Base-by-base conservation (phyloP, 2,113 vertebrate genomes). In the Xyliphius kryptos region DNA sequence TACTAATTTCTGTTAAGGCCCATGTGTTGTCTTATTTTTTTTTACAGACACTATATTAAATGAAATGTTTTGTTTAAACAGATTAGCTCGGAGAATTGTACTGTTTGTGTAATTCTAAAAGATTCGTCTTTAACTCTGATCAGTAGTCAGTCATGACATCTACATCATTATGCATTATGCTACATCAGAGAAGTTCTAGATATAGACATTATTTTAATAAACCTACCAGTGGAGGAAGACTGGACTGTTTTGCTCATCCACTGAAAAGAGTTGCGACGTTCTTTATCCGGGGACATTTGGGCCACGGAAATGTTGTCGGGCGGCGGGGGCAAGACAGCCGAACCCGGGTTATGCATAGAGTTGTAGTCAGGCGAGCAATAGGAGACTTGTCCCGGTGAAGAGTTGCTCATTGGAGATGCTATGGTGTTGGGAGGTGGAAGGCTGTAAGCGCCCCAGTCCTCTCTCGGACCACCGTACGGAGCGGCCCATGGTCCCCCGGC, bases 191-290 rank as follows among this genome's bases (percentile, higher is more conserved):
- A n/a, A n/a, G n/a, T n/a, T n/a, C n/a, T n/a, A n/a, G n/a, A n/a
- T n/a, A n/a, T n/a, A n/a, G n/a, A n/a, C n/a, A n/a, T n/a, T n/a
- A n/a, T n/a, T n/a, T n/a, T n/a, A 81, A 13, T 16, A 14, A 55
- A 69, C 90, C 74, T 80, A 94, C 92, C 92, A 75, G 91, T 93
- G 5, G 92, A 90, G 17, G 91, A 92, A 1, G 91, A 89, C 66
- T 92, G 92, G 19, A 87, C 88, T 0, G 90, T 92, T 88, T 92
- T 94, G 63, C 87, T 88, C 91, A 93, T 92, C 92, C 92, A 94
- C 71, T 93, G 89, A 20, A 88, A 94, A 20, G 91, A 91, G 80
- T 88, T 88, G 78, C 89, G 90, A 64, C 89, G 80, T 74, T 90
- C 90, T 68, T 82, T 86, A 43, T 83, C 85, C 4, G 91, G 89